Conservation (phyloP, 1,140 invertebrate species). For the Cyrtorhinus lividipennis region DNA sequence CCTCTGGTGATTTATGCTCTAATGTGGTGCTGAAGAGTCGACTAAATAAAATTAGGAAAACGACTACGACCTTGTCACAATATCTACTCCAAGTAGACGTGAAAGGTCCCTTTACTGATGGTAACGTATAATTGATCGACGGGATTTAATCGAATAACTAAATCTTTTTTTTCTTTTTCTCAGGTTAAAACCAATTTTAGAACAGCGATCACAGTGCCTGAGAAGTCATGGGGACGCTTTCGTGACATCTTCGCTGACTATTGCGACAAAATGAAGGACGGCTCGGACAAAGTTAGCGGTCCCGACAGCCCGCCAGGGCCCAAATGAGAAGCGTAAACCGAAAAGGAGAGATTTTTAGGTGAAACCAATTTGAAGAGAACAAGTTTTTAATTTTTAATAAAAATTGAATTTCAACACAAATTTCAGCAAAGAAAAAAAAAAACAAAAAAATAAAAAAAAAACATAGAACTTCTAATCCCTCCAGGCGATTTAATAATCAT, state of each 20-base stretch:
- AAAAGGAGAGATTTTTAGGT: constrained; percentile 3
- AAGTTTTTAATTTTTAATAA: background rate
- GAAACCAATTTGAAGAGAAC: constrained; percentile 16
- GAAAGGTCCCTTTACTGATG: no score
- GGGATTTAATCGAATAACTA: no score
- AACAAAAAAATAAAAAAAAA: no score
- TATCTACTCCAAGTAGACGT: no score
- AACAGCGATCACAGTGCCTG: constrained; percentile 93
- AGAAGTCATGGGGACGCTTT: constrained; percentile 93
- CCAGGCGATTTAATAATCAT: background rate
- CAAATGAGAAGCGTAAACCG: constrained; percentile 16
- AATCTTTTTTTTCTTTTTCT: constrained; percentile 26
- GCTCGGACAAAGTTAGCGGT: constrained; percentile 25
- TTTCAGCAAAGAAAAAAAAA: no score
- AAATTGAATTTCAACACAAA: background rate
- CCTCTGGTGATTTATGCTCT: no score
- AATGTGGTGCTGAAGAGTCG: no score
- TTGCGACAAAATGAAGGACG: constrained; percentile 78
- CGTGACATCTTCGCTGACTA: constrained; percentile 92
- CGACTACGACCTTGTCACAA: no score
- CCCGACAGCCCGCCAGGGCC: constrained; percentile 18
- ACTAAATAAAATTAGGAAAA: no score
- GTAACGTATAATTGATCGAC: no score
- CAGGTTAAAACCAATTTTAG: constrained; percentile 95
- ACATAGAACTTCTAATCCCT: constrained; percentile 1